Evolutionary conservation across 2,888 invertebrate species (phyloP).

Genomic region (Epirrhoe tristata): DNA sequence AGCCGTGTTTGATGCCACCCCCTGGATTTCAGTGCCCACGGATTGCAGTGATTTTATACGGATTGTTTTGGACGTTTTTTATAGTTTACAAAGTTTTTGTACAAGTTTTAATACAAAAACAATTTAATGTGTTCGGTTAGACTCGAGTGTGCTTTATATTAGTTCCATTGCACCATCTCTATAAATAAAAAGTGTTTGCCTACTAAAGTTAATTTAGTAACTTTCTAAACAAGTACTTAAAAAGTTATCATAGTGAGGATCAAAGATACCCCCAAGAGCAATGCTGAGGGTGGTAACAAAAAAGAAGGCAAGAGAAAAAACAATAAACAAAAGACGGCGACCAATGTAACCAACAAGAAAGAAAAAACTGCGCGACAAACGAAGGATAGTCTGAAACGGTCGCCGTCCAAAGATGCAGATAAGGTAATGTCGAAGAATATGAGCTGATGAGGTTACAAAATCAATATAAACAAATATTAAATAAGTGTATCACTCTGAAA

Average conservation of each 20-base stretch:
- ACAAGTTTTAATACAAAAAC: conserved; percentile 21
- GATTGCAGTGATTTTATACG: conserved; percentile 78
- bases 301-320: conserved; percentile 88
- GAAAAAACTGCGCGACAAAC: conserved; percentile 65
- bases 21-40: conserved; percentile 81
- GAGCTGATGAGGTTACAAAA: too few relatives aligned
- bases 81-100: conserved; percentile 28
- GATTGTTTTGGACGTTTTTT: conserved; percentile 50
- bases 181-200: conserved; percentile 14
- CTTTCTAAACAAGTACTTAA: conserved; percentile 32
- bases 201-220: background rate
- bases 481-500: too few relatives aligned
- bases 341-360: conserved; percentile 78
- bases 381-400: conserved; percentile 65
- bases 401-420: conserved; percentile 62
- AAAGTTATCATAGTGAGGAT: conserved; percentile 89
- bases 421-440: conserved; percentile 44
- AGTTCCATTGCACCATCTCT: background rate
- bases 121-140: conserved; percentile 21
- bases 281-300: conserved; percentile 86
- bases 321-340: conserved; percentile 85
- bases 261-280: conserved; percentile 86
- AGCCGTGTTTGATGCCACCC: conserved; percentile 55
- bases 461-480: background rate
- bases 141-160: background rate